Conservation (phyloP, 2,888 invertebrate species). For the Ptychoptera contaminata region DNA sequence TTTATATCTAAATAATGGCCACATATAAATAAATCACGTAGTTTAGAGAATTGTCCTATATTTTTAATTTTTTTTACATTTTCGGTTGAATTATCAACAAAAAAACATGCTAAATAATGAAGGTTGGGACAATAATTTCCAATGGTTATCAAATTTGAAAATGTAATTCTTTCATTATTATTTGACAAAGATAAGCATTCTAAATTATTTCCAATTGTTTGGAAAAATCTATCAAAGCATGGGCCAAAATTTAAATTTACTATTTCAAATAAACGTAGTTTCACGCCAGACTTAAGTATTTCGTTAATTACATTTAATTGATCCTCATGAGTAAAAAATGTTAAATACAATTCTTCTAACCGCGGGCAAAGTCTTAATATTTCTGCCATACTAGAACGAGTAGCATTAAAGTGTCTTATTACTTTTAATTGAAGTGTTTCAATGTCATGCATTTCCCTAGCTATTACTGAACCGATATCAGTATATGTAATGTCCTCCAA, state of each 20-base stretch:
- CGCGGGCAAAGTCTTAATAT: conserved; percentile 9
- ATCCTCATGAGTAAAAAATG: conserved; percentile 10
- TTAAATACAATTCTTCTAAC: conserved; percentile 9
- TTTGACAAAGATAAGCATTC: conserved; percentile 8
- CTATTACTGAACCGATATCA: conserved; percentile 11
- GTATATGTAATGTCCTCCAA: conserved; percentile 12
- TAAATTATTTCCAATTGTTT: conserved; percentile 8
- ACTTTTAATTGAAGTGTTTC: conserved; percentile 9
- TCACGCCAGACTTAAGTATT: conserved; percentile 7
- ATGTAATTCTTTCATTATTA: conserved; percentile 7
- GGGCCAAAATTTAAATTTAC: conserved; percentile 10
- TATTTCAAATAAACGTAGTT: conserved; percentile 8
- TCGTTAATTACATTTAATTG: conserved; percentile 8
- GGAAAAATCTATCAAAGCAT: conserved; percentile 9
- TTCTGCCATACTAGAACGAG: conserved; percentile 8
- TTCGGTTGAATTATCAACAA: conserved; percentile 7
- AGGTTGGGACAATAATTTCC: conserved; percentile 10
- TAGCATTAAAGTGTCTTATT: conserved; percentile 12
- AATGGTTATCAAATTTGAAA: conserved; percentile 10
- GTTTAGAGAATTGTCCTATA: conserved; percentile 8
- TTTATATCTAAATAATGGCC: conserved; percentile 9
- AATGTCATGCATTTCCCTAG: conserved; percentile 8
- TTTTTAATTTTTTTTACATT: not conserved
- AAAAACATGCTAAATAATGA: conserved; percentile 6
- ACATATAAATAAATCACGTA: conserved; percentile 9